Percentiles rank a stretch among this genome's conserved stretches.
Conservation (phyloP, 1,140 invertebrate genomes). For the Tetramorium alpestre region DNA sequence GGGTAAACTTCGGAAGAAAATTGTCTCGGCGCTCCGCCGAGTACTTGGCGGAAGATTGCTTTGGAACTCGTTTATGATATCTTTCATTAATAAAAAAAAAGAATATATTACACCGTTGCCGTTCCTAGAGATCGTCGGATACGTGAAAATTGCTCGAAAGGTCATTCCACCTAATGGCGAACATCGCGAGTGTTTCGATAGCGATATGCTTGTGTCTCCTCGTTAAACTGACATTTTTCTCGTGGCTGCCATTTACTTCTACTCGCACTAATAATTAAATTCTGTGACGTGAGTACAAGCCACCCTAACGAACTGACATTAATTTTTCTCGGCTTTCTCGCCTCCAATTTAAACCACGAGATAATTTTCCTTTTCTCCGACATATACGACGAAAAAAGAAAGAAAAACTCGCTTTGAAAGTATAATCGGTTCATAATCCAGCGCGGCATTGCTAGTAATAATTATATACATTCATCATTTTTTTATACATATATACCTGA, state of each 20-base stretch:
- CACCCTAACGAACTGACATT: conserved; percentile 47
- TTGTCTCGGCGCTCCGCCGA: conserved; percentile 37
- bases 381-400: neutral
- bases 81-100: conserved; percentile 50
- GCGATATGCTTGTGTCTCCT: conserved; percentile 25
- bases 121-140: neutral
- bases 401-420: conserved; percentile 4
- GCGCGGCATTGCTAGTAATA: neutral
- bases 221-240: conserved; percentile 51
- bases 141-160: conserved; percentile 25
- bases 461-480: neutral
- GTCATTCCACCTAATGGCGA: conserved; percentile 26
- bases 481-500: neutral
- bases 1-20: conserved; percentile 47
- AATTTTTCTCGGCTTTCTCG: conserved; percentile 44
- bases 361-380: conserved; percentile 29
- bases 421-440: conserved; percentile 20
- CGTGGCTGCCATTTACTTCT: conserved; percentile 31
- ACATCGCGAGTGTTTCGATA: conserved; percentile 13
- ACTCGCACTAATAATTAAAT: conserved; percentile 49
- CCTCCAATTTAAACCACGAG: conserved; percentile 20
- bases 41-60: conserved; percentile 47
- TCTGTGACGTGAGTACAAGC: conserved; percentile 25
- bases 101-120: conserved; percentile 4
- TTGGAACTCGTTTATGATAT: conserved; percentile 57